These are phyloP conservation scores for Lasioglossum albipes DNA, from an alignment of 1,140 invertebrate genomes.

Conservation along the genomic window DNA sequence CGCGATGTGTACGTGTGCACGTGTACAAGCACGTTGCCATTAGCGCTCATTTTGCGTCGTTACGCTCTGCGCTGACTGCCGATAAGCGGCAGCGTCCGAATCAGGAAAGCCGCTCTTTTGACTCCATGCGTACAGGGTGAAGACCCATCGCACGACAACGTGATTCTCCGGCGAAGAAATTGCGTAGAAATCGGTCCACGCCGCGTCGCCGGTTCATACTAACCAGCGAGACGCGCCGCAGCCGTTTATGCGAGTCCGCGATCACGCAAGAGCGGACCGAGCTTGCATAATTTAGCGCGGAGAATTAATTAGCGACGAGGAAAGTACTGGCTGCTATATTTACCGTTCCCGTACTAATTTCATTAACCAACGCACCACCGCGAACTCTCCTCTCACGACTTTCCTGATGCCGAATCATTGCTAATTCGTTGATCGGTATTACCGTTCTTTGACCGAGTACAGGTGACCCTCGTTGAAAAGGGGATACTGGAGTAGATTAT, in stretches of 20 bases:
- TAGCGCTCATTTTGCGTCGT: slow-evolving; percentile 47
- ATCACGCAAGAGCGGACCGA: neutral
- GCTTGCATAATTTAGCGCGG: slow-evolving; percentile 23
- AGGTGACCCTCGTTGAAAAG: neutral
- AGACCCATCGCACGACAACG: neutral
- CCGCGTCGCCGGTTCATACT: neutral
- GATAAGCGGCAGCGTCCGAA: slow-evolving; percentile 25
- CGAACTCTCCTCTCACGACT: neutral
- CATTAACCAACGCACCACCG: neutral
- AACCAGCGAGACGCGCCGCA: neutral
- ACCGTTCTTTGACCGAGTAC: neutral
- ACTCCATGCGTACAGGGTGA: neutral
- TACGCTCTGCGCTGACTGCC: neutral
- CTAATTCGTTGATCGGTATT: neutral
- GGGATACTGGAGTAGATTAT: too few species aligned
- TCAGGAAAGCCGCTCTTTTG: slow-evolving; percentile 33
- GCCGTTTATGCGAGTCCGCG: neutral
- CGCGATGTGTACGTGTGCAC: neutral
- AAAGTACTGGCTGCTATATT: slow-evolving; percentile 22
- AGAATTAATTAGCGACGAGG: slow-evolving; percentile 28
- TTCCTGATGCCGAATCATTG: neutral
- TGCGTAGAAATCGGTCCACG: neutral
- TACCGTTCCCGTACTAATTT: slow-evolving; percentile 20
- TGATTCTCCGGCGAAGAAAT: slow-evolving; percentile 8
- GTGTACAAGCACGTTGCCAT: slow-evolving; percentile 29